These are phyloP conservation scores for Grapholita molesta DNA, from an alignment of 1,140 invertebrate species.

Conservation along the genomic window DNA sequence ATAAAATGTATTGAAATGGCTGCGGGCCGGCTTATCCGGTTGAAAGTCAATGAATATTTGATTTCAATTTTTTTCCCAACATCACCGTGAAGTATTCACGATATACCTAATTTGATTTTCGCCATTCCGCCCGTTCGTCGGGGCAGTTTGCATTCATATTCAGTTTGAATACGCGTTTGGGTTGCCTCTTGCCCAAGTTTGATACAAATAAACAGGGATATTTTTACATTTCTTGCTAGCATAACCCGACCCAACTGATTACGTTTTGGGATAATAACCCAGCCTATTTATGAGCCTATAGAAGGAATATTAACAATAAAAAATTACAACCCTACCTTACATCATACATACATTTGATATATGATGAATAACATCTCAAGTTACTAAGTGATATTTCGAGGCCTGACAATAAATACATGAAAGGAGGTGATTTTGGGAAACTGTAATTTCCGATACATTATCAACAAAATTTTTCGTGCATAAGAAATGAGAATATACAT, in stretches of 20 bases:
- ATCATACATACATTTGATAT: conserved; percentile 21
- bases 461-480: neutral
- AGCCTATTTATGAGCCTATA: conserved; percentile 38
- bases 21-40: conserved; percentile 75
- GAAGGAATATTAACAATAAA: conserved; percentile 47
- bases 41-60: conserved; percentile 78
- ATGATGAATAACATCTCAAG: too few relatives aligned
- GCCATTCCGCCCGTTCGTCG: conserved; percentile 68
- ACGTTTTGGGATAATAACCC: conserved; percentile 66
- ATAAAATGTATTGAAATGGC: conserved; percentile 78
- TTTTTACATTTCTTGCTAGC: conserved; percentile 70
- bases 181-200: conserved; percentile 65
- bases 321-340: conserved; percentile 28
- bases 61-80: conserved; percentile 77
- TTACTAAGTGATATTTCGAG: neutral
- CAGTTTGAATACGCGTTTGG: conserved; percentile 72
- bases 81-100: conserved; percentile 77
- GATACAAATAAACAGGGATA: conserved; percentile 77
- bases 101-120: conserved; percentile 78
- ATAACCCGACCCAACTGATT: conserved; percentile 73
- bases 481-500: neutral
- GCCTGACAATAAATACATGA: neutral
- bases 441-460: neutral
- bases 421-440: neutral
- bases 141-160: conserved; percentile 77